These are phyloP conservation scores for Paraplagusia blochii DNA, from an alignment of 2,113 vertebrate species.

Conservation along the genomic window DNA sequence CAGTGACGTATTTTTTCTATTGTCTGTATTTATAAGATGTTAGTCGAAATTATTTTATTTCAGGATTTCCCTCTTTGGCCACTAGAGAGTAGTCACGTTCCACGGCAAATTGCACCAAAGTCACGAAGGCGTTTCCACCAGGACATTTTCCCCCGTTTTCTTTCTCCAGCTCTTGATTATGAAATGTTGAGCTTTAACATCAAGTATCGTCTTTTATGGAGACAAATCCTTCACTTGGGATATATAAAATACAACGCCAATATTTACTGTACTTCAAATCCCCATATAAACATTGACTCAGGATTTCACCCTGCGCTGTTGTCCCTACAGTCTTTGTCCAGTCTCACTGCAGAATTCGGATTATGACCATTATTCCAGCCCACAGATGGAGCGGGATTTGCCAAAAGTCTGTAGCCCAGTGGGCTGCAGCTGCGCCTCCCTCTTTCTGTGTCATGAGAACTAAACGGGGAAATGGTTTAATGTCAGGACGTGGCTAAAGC, in stretches of 20 bases:
- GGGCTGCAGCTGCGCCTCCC: constrained; percentile 29
- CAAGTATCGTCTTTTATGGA: neutral
- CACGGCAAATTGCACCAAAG: constrained; percentile 7
- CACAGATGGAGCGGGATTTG: neutral
- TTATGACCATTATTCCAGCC: constrained; percentile 8
- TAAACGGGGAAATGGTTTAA: too few species aligned
- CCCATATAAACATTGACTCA: too few species aligned
- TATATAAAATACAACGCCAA: too few species aligned
- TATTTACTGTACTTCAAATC: too few species aligned
- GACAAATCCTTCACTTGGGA: neutral
- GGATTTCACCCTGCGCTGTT: too few species aligned
- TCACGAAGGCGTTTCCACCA: neutral
- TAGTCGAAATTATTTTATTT: neutral
- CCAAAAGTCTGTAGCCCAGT: constrained; percentile 13
- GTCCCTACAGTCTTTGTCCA: too few species aligned
- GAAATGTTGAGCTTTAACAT: neutral
- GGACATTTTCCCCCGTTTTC: neutral
- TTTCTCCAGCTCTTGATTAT: neutral
- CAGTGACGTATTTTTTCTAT: too few species aligned
- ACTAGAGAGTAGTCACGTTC: constrained; percentile 43
- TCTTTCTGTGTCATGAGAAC: too few species aligned
- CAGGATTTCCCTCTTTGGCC: neutral
- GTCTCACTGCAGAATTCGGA: neutral
- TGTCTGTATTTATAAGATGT: too few species aligned
- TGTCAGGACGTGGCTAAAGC: too few species aligned